Percentiles rank a stretch among this genome's conserved stretches.
Conservation (phyloP, 2,113 vertebrate genomes). For the Planiliza haematocheilus region DNA sequence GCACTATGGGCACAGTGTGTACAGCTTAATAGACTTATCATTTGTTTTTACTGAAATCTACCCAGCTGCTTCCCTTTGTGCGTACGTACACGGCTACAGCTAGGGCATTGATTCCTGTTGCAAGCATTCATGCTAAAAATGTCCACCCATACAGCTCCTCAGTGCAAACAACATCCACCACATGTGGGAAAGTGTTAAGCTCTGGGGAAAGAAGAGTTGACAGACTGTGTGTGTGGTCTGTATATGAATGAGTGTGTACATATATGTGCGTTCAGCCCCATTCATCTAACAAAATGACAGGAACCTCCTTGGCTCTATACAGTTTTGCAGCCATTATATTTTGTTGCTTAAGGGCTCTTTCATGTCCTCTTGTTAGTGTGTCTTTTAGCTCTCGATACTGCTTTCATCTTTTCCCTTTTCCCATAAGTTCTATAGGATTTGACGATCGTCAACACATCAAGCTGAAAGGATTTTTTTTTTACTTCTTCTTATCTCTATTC, state of each 20-base stretch:
- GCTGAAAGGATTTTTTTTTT: background rate
- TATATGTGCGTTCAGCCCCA: background rate
- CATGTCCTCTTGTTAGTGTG: slow-evolving; percentile 32
- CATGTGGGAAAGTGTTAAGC: slow-evolving; percentile 3
- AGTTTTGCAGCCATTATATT: slow-evolving; percentile 36
- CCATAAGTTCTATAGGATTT: background rate
- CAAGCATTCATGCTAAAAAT: slow-evolving; percentile 30
- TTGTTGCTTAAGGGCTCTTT: slow-evolving; percentile 30
- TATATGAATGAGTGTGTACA: background rate
- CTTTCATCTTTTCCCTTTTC: slow-evolving; percentile 28
- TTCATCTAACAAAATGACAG: slow-evolving; percentile 39
- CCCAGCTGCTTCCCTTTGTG: background rate
- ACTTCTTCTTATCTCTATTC: slow-evolving; percentile 32
- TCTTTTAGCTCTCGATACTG: slow-evolving; percentile 16
- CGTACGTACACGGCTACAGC: background rate
- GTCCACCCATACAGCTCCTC: slow-evolving; percentile 14
- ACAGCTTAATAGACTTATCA: slow-evolving; percentile 6
- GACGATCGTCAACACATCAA: slow-evolving; percentile 2
- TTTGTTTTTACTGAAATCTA: background rate
- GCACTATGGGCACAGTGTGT: background rate
- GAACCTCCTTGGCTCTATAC: slow-evolving; percentile 21
- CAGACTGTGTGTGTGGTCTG: background rate
- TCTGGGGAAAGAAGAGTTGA: background rate
- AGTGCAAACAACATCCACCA: slow-evolving; percentile 22
- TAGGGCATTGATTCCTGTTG: slow-evolving; percentile 20